A percentile compares a stretch with the other conserved stretches of the same genome.
These are phyloP conservation scores for Phallusia fumigata DNA, from an alignment of 23 tunicate genomes.

Conservation along the genomic window DNA sequence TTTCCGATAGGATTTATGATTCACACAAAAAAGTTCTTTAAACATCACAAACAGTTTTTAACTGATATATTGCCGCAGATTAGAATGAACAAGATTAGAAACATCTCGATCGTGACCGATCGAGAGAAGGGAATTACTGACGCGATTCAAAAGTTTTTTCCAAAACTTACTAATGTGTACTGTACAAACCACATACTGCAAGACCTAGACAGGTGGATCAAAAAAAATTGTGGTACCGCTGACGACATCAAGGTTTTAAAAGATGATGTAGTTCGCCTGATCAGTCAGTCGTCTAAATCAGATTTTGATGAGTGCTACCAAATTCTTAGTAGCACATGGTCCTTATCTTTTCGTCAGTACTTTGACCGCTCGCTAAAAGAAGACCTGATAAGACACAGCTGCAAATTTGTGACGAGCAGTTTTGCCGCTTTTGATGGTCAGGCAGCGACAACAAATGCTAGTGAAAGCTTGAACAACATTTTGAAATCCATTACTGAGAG, in stretches of 20 bases:
- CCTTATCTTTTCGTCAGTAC: neutral
- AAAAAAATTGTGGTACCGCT: neutral
- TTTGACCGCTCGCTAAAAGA: neutral
- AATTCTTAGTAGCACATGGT: neutral
- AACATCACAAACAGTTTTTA: conserved; percentile 3
- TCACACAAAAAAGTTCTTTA: neutral
- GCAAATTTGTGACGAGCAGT: conserved; percentile 2
- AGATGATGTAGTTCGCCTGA: conserved; percentile 3
- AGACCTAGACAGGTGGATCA: conserved; percentile 16
- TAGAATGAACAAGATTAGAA: neutral
- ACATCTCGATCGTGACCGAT: neutral
- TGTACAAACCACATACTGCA: conserved; percentile 23
- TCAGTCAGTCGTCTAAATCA: neutral
- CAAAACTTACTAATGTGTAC: conserved; percentile 1
- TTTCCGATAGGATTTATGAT: conserved; percentile 4
- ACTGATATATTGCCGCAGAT: neutral
- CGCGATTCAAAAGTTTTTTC: conserved; percentile 1
- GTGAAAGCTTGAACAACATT: conserved; percentile 17
- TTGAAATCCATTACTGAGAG: conserved; percentile 12
- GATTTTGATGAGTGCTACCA: neutral
- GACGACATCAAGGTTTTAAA: conserved; percentile 14
- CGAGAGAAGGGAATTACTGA: neutral
- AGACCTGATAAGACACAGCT: neutral
- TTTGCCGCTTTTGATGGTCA: conserved; percentile 19
- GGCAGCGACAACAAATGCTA: conserved; percentile 18